Evolutionary conservation across 2,113 vertebrate species (phyloP).

Genomic region (Pleuronectes platessa): DNA sequence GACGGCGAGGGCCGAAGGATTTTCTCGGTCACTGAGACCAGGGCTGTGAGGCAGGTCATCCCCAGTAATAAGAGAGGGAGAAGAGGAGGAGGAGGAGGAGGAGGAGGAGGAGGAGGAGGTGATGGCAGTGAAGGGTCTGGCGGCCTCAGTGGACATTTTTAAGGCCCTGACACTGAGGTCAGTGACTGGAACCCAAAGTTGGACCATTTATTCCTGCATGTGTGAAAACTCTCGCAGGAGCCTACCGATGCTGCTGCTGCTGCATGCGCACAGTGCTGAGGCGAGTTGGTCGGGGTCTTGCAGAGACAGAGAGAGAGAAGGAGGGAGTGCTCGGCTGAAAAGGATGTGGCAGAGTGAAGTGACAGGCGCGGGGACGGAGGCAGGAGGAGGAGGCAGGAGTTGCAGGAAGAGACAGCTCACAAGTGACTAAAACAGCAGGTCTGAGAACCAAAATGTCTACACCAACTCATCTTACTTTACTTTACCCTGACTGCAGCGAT

Average conservation of each 20-base stretch:
- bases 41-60: conserved; percentile 65
- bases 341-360: conserved; percentile 62
- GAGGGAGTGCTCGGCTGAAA: conserved; percentile 52
- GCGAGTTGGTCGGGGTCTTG: conserved; percentile 14
- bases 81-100: not conserved
- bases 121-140: conserved; percentile 37
- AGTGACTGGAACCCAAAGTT: conserved; percentile 69
- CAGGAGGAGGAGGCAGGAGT: conserved; percentile 19
- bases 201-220: conserved; percentile 58
- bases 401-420: conserved; percentile 48
- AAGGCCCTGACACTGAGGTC: conserved; percentile 53
- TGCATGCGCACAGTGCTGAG: conserved; percentile 10
- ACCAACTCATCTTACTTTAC: not conserved
- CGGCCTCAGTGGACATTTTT: conserved; percentile 34
- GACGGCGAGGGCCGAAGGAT: conserved; percentile 44
- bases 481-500: conserved; percentile 15
- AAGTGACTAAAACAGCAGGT: conserved; percentile 64
- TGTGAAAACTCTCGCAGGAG: conserved; percentile 40
- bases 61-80: conserved; percentile 56
- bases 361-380: conserved; percentile 50
- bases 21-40: conserved; percentile 70
- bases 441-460: conserved; percentile 43
- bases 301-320: conserved; percentile 12
- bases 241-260: conserved; percentile 22
- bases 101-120: not conserved